These are phyloP conservation scores for Penaeus japonicus DNA, from an alignment of 1,140 invertebrate species.

Conservation along the genomic window DNA sequence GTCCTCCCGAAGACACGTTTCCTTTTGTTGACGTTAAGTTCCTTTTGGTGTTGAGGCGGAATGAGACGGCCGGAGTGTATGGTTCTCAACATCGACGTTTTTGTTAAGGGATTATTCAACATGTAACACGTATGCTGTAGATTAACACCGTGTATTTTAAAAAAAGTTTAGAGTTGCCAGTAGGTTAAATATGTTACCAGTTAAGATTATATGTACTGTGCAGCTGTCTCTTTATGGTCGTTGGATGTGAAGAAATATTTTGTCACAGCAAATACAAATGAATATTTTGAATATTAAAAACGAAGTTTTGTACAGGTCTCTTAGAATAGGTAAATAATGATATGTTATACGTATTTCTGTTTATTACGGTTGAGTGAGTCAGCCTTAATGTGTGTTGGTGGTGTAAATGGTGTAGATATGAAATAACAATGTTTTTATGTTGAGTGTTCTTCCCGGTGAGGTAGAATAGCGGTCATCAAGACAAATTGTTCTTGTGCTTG, in stretches of 20 bases:
- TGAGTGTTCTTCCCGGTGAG: too few relatives aligned
- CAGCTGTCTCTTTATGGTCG: not conserved
- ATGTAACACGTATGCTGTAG: not conserved
- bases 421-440: too few relatives aligned
- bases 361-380: too few relatives aligned
- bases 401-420: too few relatives aligned
- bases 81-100: conserved; percentile 6
- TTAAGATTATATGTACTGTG: not conserved
- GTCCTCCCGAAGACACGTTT: too few relatives aligned
- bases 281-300: conserved; percentile 50
- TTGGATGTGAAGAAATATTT: conserved; percentile 38
- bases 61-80: not conserved
- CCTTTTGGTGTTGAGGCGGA: conserved; percentile 11
- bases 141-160: not conserved
- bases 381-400: too few relatives aligned
- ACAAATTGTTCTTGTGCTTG: too few relatives aligned
- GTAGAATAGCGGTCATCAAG: too few relatives aligned
- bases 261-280: conserved; percentile 55
- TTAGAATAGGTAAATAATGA: not conserved
- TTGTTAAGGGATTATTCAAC: not conserved
- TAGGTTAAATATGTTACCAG: not conserved
- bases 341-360: not conserved
- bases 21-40: not conserved
- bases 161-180: not conserved
- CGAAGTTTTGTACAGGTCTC: conserved; percentile 44